Conservation (phyloP, 2,113 vertebrate genomes). For the Chauna torquata region DNA sequence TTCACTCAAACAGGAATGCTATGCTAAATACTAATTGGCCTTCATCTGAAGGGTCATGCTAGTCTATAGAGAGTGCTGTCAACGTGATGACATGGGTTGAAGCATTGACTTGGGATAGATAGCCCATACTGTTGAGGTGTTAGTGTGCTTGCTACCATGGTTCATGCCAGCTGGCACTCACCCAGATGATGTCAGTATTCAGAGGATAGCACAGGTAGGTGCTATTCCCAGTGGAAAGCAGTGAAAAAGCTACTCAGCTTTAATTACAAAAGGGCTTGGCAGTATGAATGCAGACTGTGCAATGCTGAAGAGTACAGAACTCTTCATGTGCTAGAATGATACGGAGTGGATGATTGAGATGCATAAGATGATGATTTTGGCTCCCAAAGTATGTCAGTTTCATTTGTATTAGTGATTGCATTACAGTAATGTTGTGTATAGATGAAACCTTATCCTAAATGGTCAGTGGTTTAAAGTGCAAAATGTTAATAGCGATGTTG, state of each 20-base stretch:
- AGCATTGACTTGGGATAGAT: fast-evolving
- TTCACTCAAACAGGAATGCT: neutral
- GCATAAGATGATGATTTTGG: neutral
- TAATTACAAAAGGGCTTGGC: neutral
- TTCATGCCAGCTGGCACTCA: neutral
- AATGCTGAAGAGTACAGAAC: neutral
- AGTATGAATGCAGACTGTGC: fast-evolving
- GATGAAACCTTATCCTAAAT: neutral
- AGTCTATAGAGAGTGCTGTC: neutral
- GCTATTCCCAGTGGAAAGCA: neutral
- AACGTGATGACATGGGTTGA: neutral
- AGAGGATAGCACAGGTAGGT: neutral
- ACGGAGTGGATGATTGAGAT: neutral
- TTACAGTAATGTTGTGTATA: neutral
- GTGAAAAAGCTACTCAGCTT: neutral
- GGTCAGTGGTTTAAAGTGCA: neutral
- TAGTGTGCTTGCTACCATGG: neutral
- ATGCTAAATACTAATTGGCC: neutral
- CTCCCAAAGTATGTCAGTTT: neutral
- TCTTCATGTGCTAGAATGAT: fast-evolving
- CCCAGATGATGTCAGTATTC: neutral
- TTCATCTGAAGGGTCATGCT: neutral
- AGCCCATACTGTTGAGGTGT: neutral
- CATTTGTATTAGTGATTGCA: neutral
- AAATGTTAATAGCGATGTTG: neutral